phyloP scores from a whole-genome alignment of 1,140 invertebrate species.

The Ceratina australensis region DNA sequence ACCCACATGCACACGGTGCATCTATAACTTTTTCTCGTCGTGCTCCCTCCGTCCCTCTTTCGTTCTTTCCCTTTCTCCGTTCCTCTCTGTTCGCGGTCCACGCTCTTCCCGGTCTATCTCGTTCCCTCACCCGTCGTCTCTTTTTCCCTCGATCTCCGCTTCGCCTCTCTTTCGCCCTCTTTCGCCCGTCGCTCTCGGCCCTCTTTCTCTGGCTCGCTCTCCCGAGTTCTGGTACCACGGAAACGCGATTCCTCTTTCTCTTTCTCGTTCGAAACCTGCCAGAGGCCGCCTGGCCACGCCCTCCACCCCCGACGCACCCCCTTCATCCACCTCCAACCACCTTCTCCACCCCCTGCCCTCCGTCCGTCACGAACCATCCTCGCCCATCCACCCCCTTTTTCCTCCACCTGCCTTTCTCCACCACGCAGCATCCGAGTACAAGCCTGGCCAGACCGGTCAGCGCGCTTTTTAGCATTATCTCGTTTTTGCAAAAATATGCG shows the following conservation, averaged over 20 bases:
- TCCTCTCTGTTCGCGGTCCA: constrained; percentile 35
- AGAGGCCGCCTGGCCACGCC: constrained; percentile 75
- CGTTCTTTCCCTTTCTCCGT: constrained; percentile 40
- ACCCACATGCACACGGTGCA: constrained; percentile 53
- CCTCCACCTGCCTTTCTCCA: constrained; percentile 58
- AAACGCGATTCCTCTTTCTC: constrained; percentile 67
- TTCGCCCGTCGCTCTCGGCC: constrained; percentile 7
- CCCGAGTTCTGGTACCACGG: constrained; percentile 61
- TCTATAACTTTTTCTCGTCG: constrained; percentile 65
- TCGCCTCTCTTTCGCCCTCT: constrained; percentile 30
- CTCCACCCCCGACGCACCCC: constrained; percentile 63
- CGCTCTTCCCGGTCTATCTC: constrained; percentile 26
- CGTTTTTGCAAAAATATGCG: constrained; percentile 76
- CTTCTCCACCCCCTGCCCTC: constrained; percentile 53
- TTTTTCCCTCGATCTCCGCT: constrained; percentile 23
- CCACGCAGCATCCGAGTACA: constrained; percentile 60
- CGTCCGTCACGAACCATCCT: constrained; percentile 63
- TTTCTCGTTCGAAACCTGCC: constrained; percentile 72
- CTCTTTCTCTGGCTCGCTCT: constrained; percentile 57
- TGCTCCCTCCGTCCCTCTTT: constrained; percentile 26
- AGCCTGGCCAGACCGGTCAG: constrained; percentile 53
- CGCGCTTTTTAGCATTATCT: constrained; percentile 77
- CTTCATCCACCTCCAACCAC: constrained; percentile 66
- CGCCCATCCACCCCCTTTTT: constrained; percentile 62
- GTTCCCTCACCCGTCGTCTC: constrained; percentile 1